Evolutionary conservation across 2,888 invertebrate species (phyloP).

Genomic region (Vandiemenella viatica): DNA sequence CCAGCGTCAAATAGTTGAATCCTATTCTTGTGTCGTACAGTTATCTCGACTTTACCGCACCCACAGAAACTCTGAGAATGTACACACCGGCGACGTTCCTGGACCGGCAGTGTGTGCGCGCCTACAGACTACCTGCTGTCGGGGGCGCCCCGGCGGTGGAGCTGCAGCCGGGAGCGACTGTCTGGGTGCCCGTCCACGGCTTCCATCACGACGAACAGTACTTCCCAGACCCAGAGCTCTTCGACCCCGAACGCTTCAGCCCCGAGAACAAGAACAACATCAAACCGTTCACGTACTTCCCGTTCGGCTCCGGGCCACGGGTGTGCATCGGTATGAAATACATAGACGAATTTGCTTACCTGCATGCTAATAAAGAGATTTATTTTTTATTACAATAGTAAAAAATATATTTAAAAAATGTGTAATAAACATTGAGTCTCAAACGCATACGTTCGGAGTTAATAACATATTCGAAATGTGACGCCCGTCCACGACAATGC

Average conservation of each 20-base stretch:
- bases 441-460: too few relatives aligned
- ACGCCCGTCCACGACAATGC: too few relatives aligned
- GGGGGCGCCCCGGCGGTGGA: constrained; percentile 15
- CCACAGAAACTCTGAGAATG: constrained; percentile 10
- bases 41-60: not conserved
- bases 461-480: too few relatives aligned
- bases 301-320: constrained; percentile 20
- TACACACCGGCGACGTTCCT: constrained; percentile 8
- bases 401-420: too few relatives aligned
- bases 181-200: constrained; percentile 23
- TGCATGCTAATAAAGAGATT: too few relatives aligned
- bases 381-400: too few relatives aligned
- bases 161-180: constrained; percentile 16
- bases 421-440: too few relatives aligned
- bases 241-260: constrained; percentile 37
- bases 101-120: constrained; percentile 12
- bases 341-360: too few relatives aligned
- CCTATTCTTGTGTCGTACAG: too few relatives aligned
- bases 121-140: constrained; percentile 16
- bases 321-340: constrained; percentile 20
- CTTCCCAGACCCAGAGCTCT: constrained; percentile 30
- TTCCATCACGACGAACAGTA: constrained; percentile 23
- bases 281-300: constrained; percentile 18
- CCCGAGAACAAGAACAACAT: constrained; percentile 27
- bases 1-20: too few relatives aligned